These are phyloP conservation scores for Drosophila diplacantha DNA, from an alignment of 2,888 invertebrate species.

Conservation along the genomic window DNA sequence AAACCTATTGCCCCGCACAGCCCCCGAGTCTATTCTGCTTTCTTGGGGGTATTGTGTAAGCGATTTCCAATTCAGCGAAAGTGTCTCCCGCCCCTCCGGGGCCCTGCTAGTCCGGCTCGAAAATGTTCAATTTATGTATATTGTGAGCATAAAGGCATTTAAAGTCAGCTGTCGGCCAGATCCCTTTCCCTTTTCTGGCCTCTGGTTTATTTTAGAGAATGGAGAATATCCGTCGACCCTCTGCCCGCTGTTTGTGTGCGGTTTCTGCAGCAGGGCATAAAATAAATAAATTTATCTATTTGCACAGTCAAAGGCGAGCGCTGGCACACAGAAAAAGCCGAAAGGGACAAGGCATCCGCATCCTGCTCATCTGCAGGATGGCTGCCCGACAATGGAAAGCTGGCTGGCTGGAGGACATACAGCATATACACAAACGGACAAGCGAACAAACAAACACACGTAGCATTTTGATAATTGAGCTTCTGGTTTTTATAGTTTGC, in stretches of 20 bases:
- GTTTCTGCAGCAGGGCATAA: constrained; percentile 54
- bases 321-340: constrained; percentile 32
- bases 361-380: constrained; percentile 20
- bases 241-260: constrained; percentile 38
- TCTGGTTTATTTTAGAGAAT: constrained; percentile 33
- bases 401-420: constrained; percentile 8
- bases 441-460: constrained; percentile 52
- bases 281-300: constrained; percentile 72
- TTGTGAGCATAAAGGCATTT: constrained; percentile 54
- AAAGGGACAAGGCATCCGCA: constrained; percentile 51
- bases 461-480: constrained; percentile 70
- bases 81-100: constrained; percentile 9
- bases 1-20: background rate
- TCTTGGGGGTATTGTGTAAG: constrained; percentile 22
- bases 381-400: constrained; percentile 10
- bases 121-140: constrained; percentile 56
- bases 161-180: constrained; percentile 43
- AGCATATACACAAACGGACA: background rate
- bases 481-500: constrained; percentile 68
- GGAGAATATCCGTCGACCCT: constrained; percentile 4
- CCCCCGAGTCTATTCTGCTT: constrained; percentile 10
- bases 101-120: background rate
- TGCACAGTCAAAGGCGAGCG: constrained; percentile 68
- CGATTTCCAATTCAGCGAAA: constrained; percentile 41
- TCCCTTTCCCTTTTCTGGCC: background rate